Percentiles rank a stretch among this genome's conserved stretches.
Conservation (phyloP, 2,888 invertebrate genomes). For the Drosophila imparisetae region DNA sequence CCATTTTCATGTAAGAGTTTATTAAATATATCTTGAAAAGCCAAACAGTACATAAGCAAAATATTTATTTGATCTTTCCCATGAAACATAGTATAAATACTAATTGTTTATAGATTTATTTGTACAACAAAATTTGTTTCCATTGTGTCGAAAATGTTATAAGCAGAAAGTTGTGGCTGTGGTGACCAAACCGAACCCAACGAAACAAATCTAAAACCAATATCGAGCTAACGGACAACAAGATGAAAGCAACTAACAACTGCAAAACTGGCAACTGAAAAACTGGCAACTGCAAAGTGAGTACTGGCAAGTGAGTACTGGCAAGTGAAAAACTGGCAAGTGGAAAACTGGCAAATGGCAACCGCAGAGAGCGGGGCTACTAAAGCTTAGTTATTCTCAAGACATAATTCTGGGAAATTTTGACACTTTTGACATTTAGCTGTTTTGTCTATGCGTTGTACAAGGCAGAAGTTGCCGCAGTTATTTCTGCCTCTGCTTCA, state of each 20-base stretch:
- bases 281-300: neutral
- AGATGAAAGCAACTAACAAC: constrained; percentile 20
- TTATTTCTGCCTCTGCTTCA: constrained; percentile 2
- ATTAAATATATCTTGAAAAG: neutral
- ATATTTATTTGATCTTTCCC: neutral
- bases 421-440: constrained; percentile 80
- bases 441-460: constrained; percentile 70
- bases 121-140: neutral
- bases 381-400: constrained; percentile 65
- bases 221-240: constrained; percentile 17
- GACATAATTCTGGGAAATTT: constrained; percentile 79
- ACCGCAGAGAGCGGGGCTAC: constrained; percentile 37
- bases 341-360: constrained; percentile 37
- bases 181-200: constrained; percentile 28
- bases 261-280: neutral
- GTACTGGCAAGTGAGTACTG: neutral
- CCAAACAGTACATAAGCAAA: neutral
- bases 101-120: neutral
- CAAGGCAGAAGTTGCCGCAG: constrained; percentile 12
- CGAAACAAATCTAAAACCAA: constrained; percentile 22
- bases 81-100: neutral
- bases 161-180: constrained; percentile 70
- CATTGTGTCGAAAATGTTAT: constrained; percentile 74
- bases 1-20: neutral
- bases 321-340: neutral